Conservation (phyloP, 30 jellyfish, hydroid and myxozoan species). For the Hydra vulgaris region DNA sequence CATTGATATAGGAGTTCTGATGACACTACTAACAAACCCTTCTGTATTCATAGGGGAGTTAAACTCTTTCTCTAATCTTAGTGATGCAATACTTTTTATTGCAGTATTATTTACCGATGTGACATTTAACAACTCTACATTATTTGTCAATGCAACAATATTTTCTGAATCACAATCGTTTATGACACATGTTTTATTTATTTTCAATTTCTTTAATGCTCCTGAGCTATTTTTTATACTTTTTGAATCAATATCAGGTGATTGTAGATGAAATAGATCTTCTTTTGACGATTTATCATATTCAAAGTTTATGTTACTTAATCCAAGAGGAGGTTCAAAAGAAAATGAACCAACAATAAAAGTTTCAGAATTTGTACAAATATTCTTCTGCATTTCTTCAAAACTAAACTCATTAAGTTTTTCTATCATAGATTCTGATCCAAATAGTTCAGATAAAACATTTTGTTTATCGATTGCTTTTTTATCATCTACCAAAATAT, state of each 20-base stretch:
- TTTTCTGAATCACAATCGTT: too few relatives aligned
- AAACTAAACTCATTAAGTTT: background rate
- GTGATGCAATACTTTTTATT: too few relatives aligned
- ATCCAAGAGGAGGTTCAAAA: slow-evolving; percentile 14
- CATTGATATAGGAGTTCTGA: slow-evolving; percentile 19
- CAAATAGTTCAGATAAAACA: background rate
- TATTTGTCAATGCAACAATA: too few relatives aligned
- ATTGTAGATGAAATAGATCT: background rate
- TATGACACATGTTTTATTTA: too few relatives aligned
- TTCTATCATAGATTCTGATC: background rate
- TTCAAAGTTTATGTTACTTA: slow-evolving; percentile 1
- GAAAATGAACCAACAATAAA: slow-evolving; percentile 11
- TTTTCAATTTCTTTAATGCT: too few relatives aligned
- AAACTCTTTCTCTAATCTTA: too few relatives aligned
- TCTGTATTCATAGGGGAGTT: background rate
- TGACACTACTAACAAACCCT: background rate
- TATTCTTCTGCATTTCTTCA: background rate
- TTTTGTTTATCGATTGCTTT: background rate
- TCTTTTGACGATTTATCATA: slow-evolving; percentile 1
- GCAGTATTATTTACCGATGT: too few relatives aligned
- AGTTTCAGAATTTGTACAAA: background rate
- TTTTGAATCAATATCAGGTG: background rate
- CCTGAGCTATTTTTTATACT: too few relatives aligned
- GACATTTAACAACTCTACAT: too few relatives aligned
- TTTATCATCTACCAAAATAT: background rate